phyloP scores from a whole-genome alignment of 23 tunicate genomes.

The Trididemnum clinides region DNA sequence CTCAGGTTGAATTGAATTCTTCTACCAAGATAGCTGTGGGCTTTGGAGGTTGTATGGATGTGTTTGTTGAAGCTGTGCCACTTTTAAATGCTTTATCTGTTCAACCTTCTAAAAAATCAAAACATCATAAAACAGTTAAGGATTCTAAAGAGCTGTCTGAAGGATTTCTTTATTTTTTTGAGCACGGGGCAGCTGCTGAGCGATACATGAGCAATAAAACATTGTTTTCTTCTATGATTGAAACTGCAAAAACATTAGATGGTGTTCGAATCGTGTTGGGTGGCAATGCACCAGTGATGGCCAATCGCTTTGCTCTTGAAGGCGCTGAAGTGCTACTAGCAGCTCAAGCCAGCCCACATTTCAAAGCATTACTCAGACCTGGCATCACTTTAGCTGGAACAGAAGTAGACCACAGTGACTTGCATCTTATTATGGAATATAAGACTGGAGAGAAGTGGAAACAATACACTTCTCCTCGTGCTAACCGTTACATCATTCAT shows the following conservation, averaged over 20 bases:
- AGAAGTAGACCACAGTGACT: conserved; percentile 55
- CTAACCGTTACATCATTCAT: conserved; percentile 74
- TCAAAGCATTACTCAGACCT: conserved; percentile 32
- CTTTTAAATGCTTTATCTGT: conserved; percentile 47
- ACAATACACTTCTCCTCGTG: conserved; percentile 50
- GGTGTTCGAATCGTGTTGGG: conserved; percentile 47
- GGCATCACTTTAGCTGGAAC: conserved; percentile 51
- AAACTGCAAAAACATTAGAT: conserved; percentile 31
- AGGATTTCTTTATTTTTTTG: conserved; percentile 80
- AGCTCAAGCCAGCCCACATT: conserved; percentile 53
- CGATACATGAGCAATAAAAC: conserved; percentile 48
- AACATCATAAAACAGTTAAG: conserved; percentile 49
- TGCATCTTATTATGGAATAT: conserved; percentile 94
- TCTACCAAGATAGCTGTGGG: conserved; percentile 67
- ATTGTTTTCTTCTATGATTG: conserved; percentile 55
- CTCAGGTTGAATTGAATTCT: conserved; percentile 49
- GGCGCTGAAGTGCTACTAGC: conserved; percentile 89
- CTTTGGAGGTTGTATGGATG: conserved; percentile 94
- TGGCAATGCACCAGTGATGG: conserved; percentile 99
- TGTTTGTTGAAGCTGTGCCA: conserved; percentile 81
- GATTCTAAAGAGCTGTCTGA: conserved; percentile 57
- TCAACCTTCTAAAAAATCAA: conserved; percentile 30
- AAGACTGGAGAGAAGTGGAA: conserved; percentile 93
- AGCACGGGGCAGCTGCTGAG: conserved; percentile 91
- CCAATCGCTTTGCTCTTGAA: conserved; percentile 85